Conservation (phyloP, 1,140 invertebrate species). For the Leucophenga varia region DNA sequence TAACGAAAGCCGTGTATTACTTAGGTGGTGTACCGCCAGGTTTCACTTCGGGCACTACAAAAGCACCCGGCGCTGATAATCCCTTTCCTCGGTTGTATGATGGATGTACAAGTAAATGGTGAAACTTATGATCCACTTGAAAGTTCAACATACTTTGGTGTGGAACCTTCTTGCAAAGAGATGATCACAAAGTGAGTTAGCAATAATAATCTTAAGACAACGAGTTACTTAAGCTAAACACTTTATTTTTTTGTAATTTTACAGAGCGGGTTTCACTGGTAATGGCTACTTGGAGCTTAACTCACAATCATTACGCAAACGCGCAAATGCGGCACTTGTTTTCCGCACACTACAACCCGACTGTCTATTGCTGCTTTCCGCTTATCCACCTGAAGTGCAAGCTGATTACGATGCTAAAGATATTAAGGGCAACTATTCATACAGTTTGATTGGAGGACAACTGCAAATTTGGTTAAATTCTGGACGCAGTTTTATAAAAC, state of each 20-base stretch:
- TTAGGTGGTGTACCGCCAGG: slow-evolving; percentile 79
- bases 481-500: slow-evolving; percentile 65
- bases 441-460: slow-evolving; percentile 66
- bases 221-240: neutral
- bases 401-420: slow-evolving; percentile 56
- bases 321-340: slow-evolving; percentile 70
- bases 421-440: slow-evolving; percentile 66
- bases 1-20: slow-evolving; percentile 67
- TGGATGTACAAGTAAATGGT: slow-evolving; percentile 73
- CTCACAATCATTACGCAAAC: slow-evolving; percentile 67
- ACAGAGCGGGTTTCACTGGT: slow-evolving; percentile 73
- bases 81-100: slow-evolving; percentile 82
- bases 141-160: slow-evolving; percentile 70
- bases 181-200: slow-evolving; percentile 63
- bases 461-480: slow-evolving; percentile 66
- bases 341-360: slow-evolving; percentile 73
- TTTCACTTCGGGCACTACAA: slow-evolving; percentile 45
- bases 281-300: slow-evolving; percentile 76
- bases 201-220: too few species aligned
- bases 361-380: slow-evolving; percentile 74
- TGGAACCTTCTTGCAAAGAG: slow-evolving; percentile 71
- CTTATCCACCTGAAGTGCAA: slow-evolving; percentile 63
- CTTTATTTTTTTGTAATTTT: neutral
- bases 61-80: slow-evolving; percentile 57
- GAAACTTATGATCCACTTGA: slow-evolving; percentile 61